A percentile compares a stretch with the other conserved stretches of the same genome.
These are phyloP conservation scores for Xestia c-nigrum DNA, from an alignment of 2,888 invertebrate species.

Conservation along the genomic window DNA sequence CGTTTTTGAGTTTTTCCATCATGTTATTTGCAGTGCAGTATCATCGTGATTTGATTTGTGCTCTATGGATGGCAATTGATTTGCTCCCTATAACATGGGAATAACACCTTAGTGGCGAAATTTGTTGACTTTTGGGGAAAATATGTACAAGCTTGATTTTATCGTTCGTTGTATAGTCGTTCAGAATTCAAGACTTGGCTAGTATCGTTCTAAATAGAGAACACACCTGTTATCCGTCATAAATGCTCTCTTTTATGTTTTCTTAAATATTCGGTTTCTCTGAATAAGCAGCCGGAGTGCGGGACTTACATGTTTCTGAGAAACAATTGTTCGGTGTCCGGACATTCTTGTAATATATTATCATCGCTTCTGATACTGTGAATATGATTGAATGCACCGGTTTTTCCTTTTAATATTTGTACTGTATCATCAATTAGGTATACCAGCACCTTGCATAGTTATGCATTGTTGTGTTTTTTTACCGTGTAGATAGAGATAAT, in stretches of 20 bases:
- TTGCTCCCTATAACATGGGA: neutral
- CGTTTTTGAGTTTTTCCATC: neutral
- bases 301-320: slow-evolving; percentile 43
- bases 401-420: slow-evolving; percentile 12
- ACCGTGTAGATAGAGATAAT: neutral
- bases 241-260: slow-evolving; percentile 42
- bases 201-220: slow-evolving; percentile 40
- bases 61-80: neutral
- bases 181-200: slow-evolving; percentile 18
- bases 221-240: slow-evolving; percentile 47
- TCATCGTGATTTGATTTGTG: neutral
- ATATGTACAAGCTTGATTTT: neutral
- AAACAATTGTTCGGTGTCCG: slow-evolving; percentile 47
- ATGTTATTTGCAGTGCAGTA: neutral
- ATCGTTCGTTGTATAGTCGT: neutral
- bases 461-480: neutral
- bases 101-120: neutral
- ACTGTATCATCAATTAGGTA: slow-evolving; percentile 5
- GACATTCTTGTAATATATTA: slow-evolving; percentile 44
- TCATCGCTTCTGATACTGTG: slow-evolving; percentile 38
- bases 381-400: slow-evolving; percentile 34
- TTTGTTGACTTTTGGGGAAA: neutral
- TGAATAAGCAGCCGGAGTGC: slow-evolving; percentile 22
- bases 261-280: slow-evolving; percentile 31
- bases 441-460: neutral